Base-by-base conservation (phyloP, 2,888 invertebrate genomes). In the Ennomos fuscantarius region DNA sequence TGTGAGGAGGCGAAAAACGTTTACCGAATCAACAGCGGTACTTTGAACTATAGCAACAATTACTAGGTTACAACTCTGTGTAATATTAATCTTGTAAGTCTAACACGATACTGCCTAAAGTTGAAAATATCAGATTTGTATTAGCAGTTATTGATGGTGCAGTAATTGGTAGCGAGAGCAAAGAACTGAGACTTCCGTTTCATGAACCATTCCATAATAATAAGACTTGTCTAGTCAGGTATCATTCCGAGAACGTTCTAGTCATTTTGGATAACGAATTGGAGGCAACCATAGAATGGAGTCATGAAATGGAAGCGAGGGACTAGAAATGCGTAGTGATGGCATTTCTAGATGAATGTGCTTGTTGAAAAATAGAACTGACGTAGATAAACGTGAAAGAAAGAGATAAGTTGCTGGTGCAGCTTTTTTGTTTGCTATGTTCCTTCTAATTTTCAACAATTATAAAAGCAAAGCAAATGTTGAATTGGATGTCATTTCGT, bases 41-140 rank as follows among this genome's bases (percentile, higher is more conserved):
- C 40, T 12, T 55, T 55, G 56, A 60, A 65, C 65, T 65, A 73
- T 66, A 72, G 73, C 72, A 72, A 84, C 88, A 88, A 89, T 89
- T 89, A 89, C 78, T 90, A 90, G 87, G 78, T 81, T 84, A 82
- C 74, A 68, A 75, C 40, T 76, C 76, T 76, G 76, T 78, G 74
- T 81, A 82, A 74, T 73, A 70, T 78, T 81, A 76, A 81, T 82
- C 78, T 81, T 79, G 68, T 84, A 83, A 86, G 76, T 82, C 76
- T 86, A 89, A 90, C 89, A 84, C 76, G 76, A 88, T 84, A 89
- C 90, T 91, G 90, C 90, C 90, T 87, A 82, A 81, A 70, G 72
- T 77, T 73, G 70, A 73, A 73, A 71, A 84, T 86, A 86, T 86
- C 84, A 85, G 53, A 54, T 74, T 79, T 81, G 79, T 79, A 72